phyloP scores from a whole-genome alignment of 2,113 vertebrate genomes.

The Ceuthmochares aereus region DNA sequence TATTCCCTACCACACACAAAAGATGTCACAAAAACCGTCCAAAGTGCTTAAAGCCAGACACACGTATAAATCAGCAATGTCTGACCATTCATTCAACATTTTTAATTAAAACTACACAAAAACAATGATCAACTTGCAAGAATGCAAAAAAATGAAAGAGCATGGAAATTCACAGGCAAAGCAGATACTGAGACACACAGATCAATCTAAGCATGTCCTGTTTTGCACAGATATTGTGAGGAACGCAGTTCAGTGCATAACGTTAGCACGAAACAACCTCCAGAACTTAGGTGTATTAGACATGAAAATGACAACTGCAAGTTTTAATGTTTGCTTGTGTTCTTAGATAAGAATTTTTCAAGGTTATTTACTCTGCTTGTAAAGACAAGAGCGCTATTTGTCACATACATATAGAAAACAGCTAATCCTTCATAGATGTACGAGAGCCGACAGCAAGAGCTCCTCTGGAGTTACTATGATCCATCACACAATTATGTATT shows the following conservation, averaged over 20 bases:
- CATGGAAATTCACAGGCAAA: conserved; percentile 12
- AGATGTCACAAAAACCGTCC: neutral
- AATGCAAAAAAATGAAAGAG: neutral
- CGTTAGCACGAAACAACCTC: neutral
- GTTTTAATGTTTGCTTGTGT: neutral
- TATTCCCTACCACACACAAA: neutral
- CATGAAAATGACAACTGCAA: neutral
- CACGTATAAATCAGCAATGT: neutral
- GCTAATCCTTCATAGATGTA: neutral
- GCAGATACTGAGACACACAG: neutral
- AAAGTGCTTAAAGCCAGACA: neutral
- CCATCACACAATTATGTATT: conserved; percentile 42
- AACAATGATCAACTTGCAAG: neutral
- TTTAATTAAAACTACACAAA: conserved; percentile 26
- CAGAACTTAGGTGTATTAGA: neutral
- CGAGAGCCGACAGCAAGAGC: neutral
- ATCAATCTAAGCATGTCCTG: neutral
- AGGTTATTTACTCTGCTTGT: conserved; percentile 8
- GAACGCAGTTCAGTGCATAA: neutral
- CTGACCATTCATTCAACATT: neutral
- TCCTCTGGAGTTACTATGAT: conserved; percentile 23
- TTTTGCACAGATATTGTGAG: neutral
- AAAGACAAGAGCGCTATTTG: neutral
- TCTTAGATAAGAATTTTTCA: conserved; percentile 26
- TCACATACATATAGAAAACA: neutral